Percentiles rank a stretch among this genome's conserved stretches.
These are phyloP conservation scores for Terrapene triunguis DNA, from an alignment of 2,113 vertebrate genomes.

Conservation along the genomic window DNA sequence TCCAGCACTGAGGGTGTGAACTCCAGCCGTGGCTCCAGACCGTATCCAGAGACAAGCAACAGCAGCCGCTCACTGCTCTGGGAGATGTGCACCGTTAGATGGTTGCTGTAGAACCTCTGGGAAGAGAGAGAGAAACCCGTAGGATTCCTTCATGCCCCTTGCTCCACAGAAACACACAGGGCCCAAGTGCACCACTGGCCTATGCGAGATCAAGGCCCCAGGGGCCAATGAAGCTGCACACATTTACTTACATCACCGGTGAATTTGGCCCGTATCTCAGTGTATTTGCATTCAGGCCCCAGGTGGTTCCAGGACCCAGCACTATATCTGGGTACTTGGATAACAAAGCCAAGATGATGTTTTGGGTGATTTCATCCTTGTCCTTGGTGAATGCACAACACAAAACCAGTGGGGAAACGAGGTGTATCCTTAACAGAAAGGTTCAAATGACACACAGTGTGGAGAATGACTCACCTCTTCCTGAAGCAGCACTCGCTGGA, in stretches of 20 bases:
- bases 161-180: background rate
- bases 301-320: background rate
- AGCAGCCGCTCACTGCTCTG: conserved; percentile 80
- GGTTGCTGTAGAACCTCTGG: conserved; percentile 85
- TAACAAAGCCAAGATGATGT: background rate
- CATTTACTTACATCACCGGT: background rate
- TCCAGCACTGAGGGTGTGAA: conserved; percentile 80
- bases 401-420: too few species aligned
- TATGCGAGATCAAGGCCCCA: background rate
- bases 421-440: background rate
- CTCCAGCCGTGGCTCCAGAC: conserved; percentile 85
- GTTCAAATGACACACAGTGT: too few species aligned
- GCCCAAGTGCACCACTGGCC: background rate
- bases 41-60: conserved; percentile 81
- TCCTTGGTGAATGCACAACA: accelerated
- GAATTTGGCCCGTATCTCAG: background rate
- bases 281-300: background rate
- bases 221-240: accelerated
- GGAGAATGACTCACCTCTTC: background rate
- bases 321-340: too few species aligned
- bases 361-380: background rate
- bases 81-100: conserved; percentile 78
- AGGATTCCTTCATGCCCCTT: background rate
- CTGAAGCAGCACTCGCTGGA: background rate
- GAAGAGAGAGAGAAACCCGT: conserved; percentile 23